phyloP scores from a whole-genome alignment of 2,113 vertebrate genomes.

The Varanus salvator region DNA sequence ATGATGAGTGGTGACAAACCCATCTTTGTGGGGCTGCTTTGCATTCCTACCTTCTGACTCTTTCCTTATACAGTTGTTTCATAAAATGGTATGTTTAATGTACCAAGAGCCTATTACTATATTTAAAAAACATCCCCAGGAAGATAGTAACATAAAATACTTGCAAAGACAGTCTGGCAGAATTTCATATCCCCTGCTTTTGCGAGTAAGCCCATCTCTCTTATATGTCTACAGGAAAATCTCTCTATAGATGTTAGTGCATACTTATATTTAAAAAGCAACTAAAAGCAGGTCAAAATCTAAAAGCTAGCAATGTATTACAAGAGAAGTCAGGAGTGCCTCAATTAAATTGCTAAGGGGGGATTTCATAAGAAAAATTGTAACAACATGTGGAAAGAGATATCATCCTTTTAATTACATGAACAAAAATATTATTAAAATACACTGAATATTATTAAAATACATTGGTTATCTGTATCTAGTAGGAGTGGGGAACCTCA shows the following conservation, averaged over 20 bases:
- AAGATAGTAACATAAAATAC: slow-evolving; percentile 2
- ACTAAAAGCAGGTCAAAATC: neutral
- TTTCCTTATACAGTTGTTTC: slow-evolving; percentile 29
- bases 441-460: neutral
- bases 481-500: no score
- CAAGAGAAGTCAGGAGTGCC: neutral
- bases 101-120: neutral
- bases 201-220: neutral
- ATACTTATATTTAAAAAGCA: neutral
- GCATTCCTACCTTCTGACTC: slow-evolving; percentile 29
- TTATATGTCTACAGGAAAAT: neutral
- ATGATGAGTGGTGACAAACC: slow-evolving; percentile 16
- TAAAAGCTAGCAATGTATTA: neutral
- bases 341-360: neutral
- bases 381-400: no score
- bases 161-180: neutral
- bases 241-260: neutral
- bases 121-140: neutral
- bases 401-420: neutral
- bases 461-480: neutral
- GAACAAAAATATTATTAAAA: neutral
- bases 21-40: slow-evolving; percentile 17
- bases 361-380: neutral
- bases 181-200: neutral
- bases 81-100: slow-evolving; percentile 16